phyloP scores from a whole-genome alignment of 2,888 invertebrate species.

The Allygus modestus region DNA sequence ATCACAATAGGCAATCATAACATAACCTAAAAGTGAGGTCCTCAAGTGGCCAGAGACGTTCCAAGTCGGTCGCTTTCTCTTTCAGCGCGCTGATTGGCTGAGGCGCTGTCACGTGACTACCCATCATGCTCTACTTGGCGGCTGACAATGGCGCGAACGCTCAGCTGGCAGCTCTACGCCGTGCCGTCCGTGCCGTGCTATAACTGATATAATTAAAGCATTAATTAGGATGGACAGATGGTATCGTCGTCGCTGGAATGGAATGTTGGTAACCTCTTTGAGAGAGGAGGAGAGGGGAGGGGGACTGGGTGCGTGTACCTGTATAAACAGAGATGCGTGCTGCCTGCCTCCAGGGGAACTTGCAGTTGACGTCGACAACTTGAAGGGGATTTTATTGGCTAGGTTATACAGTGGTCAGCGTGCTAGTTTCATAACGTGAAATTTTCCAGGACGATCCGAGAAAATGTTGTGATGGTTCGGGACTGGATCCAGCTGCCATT shows the following conservation, averaged over 20 bases:
- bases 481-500: too few relatives aligned
- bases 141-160: slow-evolving; percentile 33
- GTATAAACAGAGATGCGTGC: background rate
- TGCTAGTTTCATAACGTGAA: too few relatives aligned
- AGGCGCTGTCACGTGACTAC: slow-evolving; percentile 42
- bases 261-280: slow-evolving; percentile 37
- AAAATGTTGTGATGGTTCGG: too few relatives aligned
- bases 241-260: slow-evolving; percentile 29
- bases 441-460: too few relatives aligned
- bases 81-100: slow-evolving; percentile 43
- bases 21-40: slow-evolving; percentile 33
- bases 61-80: slow-evolving; percentile 45
- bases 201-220: slow-evolving; percentile 43
- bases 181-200: background rate
- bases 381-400: too few relatives aligned
- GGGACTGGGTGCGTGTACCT: background rate
- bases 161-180: background rate
- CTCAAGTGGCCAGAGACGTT: slow-evolving; percentile 18
- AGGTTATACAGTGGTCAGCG: too few relatives aligned
- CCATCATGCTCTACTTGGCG: slow-evolving; percentile 49
- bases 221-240: slow-evolving; percentile 39
- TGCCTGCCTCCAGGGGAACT: too few relatives aligned
- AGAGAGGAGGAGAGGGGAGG: background rate
- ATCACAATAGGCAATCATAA: slow-evolving; percentile 15
- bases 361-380: too few relatives aligned